Percentiles rank a stretch among this genome's conserved stretches.
Conservation (phyloP, 2,888 invertebrate genomes). For the Leucozona laternaria region DNA sequence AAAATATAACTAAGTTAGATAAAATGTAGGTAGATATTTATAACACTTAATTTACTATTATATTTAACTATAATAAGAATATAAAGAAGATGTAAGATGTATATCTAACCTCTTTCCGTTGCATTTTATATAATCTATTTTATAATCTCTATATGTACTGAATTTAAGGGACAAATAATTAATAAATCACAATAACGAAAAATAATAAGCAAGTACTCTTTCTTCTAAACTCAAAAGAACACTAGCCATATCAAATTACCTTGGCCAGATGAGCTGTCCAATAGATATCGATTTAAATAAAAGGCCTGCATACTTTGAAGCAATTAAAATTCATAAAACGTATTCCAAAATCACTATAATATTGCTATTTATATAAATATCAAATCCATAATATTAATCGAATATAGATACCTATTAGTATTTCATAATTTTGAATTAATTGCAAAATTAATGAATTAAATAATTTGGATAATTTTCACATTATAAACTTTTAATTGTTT, state of each 20-base stretch:
- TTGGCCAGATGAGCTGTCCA: background rate
- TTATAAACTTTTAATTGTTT: background rate
- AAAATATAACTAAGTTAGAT: too few relatives aligned
- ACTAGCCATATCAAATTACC: background rate
- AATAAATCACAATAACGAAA: background rate
- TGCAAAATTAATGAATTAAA: slow-evolving; percentile 1
- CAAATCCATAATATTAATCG: slow-evolving; percentile 10
- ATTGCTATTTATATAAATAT: slow-evolving; percentile 7
- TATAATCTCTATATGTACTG: background rate
- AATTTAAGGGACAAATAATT: background rate
- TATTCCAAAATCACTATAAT: slow-evolving; percentile 8
- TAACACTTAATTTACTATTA: too few relatives aligned
- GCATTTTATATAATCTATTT: background rate
- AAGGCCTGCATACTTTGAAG: background rate
- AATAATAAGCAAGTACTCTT: background rate
- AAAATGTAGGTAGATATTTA: too few relatives aligned
- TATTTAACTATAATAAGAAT: too few relatives aligned
- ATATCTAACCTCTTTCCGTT: slow-evolving; percentile 23
- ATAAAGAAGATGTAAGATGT: too few relatives aligned
- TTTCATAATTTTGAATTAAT: slow-evolving; percentile 23
- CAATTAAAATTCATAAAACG: slow-evolving; percentile 23
- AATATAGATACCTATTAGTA: background rate
- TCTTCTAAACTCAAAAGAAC: background rate
- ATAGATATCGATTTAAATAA: background rate
- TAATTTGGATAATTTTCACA: slow-evolving; percentile 30